A percentile compares a stretch with the other conserved stretches of the same genome.
Conservation (phyloP, 1,140 invertebrate genomes). For the Triops cancriformis region DNA sequence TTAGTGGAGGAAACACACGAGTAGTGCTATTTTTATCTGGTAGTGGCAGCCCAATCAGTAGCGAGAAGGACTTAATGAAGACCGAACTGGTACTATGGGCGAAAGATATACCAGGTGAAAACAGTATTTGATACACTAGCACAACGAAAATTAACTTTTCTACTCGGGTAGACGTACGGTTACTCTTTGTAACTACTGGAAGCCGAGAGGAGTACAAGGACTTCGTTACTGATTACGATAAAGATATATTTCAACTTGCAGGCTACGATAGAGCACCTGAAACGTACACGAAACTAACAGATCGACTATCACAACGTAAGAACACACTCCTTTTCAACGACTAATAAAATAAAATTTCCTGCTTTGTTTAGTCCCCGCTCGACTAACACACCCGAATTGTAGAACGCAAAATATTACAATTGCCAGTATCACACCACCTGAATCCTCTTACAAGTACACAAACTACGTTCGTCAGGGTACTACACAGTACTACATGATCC, state of each 20-base stretch:
- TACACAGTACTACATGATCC: constrained; percentile 18
- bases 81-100: neutral
- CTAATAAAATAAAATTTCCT: neutral
- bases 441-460: constrained; percentile 21
- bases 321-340: neutral
- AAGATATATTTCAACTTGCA: neutral
- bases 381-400: constrained; percentile 17
- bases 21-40: neutral
- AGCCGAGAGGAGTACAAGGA: constrained; percentile 21
- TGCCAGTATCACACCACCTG: neutral
- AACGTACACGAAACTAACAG: neutral
- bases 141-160: neutral
- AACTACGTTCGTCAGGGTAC: neutral
- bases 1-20: neutral
- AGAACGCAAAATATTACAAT: neutral
- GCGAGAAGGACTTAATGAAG: neutral
- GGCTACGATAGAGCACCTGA: neutral
- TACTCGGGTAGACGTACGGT: constrained; percentile 33
- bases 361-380: neutral
- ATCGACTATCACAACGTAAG: neutral
- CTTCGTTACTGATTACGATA: constrained; percentile 19
- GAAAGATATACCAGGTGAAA: neutral
- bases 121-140: neutral
- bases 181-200: constrained; percentile 37
- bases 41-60: neutral